Evolutionary conservation across 1,140 invertebrate species (phyloP).

Genomic region (Megalopta genalis): DNA sequence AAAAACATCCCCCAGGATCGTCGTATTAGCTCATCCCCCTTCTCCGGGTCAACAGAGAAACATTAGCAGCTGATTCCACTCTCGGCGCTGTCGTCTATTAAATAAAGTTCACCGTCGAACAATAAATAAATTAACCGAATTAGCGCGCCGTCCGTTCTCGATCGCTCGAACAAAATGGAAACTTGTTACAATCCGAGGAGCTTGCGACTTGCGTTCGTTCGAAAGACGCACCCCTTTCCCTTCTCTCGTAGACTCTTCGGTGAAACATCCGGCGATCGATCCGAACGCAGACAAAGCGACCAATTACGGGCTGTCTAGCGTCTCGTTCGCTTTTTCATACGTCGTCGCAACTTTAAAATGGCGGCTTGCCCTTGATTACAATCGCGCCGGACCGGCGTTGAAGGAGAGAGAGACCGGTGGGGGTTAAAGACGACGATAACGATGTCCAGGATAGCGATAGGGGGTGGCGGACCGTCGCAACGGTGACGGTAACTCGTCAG

Average conservation of each 20-base stretch:
- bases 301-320: neutral
- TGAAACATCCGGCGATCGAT: neutral
- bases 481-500: constrained; percentile 13
- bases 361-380: constrained; percentile 17
- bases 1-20: constrained; percentile 34
- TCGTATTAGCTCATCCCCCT: constrained; percentile 6
- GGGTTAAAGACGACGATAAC: neutral
- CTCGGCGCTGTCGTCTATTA: neutral
- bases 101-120: too few relatives aligned
- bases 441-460: constrained; percentile 27
- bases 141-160: too few relatives aligned
- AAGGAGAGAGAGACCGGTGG: neutral
- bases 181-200: too few relatives aligned
- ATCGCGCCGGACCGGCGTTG: neutral
- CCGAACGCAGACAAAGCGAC: neutral
- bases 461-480: neutral
- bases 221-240: neutral
- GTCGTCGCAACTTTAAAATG: constrained; percentile 1
- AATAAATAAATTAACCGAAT: neutral
- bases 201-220: too few relatives aligned
- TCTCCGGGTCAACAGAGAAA: neutral
- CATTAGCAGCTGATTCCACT: neutral
- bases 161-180: too few relatives aligned
- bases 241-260: neutral
- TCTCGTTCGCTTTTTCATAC: neutral